These are phyloP conservation scores for Candidula unifasciata DNA, from an alignment of 2,888 invertebrate genomes.

Conservation along the genomic window DNA sequence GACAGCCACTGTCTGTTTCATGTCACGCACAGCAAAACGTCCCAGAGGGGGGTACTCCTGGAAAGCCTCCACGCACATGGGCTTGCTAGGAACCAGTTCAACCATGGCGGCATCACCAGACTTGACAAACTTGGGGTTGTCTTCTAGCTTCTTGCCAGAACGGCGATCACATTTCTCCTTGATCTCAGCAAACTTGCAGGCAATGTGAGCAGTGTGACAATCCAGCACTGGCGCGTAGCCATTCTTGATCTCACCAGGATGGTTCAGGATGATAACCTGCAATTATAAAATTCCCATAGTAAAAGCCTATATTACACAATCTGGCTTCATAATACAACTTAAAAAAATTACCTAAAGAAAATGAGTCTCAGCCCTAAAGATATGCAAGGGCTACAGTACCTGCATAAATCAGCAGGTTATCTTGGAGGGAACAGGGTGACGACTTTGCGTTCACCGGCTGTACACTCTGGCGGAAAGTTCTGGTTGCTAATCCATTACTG, in stretches of 20 bases:
- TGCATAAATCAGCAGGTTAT: too few relatives aligned
- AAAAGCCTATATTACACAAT: not conserved
- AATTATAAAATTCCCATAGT: too few relatives aligned
- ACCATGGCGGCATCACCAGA: constrained; percentile 98
- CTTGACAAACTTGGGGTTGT: constrained; percentile 93
- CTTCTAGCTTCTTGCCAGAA: constrained; percentile 86
- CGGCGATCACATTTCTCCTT: constrained; percentile 99
- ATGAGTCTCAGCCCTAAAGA: too few relatives aligned
- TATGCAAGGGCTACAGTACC: too few relatives aligned
- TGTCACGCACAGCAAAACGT: constrained; percentile 99
- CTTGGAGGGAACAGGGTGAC: too few relatives aligned
- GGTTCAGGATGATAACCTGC: constrained; percentile 96
- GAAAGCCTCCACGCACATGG: constrained; percentile 99
- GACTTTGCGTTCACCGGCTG: too few relatives aligned
- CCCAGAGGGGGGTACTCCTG: constrained; percentile 93
- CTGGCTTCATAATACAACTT: too few relatives aligned
- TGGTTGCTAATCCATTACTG: too few relatives aligned
- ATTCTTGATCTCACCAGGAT: constrained; percentile 98
- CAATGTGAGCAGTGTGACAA: constrained; percentile 85
- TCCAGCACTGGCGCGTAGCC: constrained; percentile 76
- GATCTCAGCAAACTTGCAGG: constrained; percentile 99
- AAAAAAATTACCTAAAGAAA: too few relatives aligned
- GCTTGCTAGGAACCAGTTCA: constrained; percentile 93
- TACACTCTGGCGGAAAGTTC: too few relatives aligned
- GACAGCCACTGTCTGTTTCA: constrained; percentile 99